Evolutionary conservation across 92 coral and sea anemone species (phyloP), one percentile per base, ranked within the genome.

Genomic region (Porites evermanni): DNA sequence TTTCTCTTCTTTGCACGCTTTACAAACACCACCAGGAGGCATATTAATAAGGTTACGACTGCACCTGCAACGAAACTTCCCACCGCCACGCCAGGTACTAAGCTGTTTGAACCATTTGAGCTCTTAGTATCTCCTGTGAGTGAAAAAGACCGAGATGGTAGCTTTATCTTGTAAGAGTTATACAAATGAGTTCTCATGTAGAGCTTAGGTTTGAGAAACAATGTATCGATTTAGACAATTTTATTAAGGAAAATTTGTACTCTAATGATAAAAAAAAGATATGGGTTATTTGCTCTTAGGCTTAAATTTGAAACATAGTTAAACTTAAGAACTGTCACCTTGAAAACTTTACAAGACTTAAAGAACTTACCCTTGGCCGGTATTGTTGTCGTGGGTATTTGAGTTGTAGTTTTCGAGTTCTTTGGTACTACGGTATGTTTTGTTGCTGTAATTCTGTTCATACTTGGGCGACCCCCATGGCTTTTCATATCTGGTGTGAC

Each of bases 11-110:
- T 81, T 29, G 4, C 68, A 16, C 77, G 77, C 32, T 81, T 81
- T 8, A 81, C 12, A 8, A 71, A n/a, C 12, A 68, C 26, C 4
- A 81, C 9, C 10, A 81, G 68, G 32, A 81, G 85, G 17, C 24
- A 11, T 26, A 56, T 20, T 1, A 81, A 18, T 6, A 56, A 29
- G 21, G 68, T 26, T 47, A 81, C 67, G 47, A 53, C 65, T 0
- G 38, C 85, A 3, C 85, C 85, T 1, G 69, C 85, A 81, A 81
- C 26, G 69, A 81, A 81, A 38, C 85, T 24, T 18, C 85, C 85
- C 75, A 81, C 11, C 21, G 77, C 76, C 44, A 81, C 1, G 11
- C 77, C 77, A 8, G 70, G n/a, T 12, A 77, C 4, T 29, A 38
- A 24, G 77, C 32, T 53, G 21, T 21, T 26, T 18, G 69, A 29